Evolutionary conservation across 2,113 vertebrate species (phyloP), one percentile per base, ranked within the genome.

Genomic region (Leucosticte australis): DNA sequence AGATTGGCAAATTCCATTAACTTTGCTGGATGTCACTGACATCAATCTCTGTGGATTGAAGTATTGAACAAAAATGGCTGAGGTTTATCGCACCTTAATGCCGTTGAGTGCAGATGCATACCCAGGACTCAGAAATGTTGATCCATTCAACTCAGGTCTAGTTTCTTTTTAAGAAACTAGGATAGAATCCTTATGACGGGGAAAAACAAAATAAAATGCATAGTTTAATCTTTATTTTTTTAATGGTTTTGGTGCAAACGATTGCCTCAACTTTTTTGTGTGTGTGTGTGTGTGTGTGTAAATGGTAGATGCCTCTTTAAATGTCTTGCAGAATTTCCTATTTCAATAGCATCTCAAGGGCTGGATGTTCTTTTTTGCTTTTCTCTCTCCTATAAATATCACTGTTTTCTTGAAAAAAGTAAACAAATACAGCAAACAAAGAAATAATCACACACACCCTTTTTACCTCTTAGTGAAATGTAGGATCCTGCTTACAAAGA

Each of bases 361-460:
- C 1, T 71, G 6, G 3, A 33, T 59, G 2, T 31, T 42, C 1
- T 49, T 42, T 77, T 80, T 47, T 59, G 5, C 13, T 75, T 3
- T 84, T 71, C 11, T 60, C 2, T 50, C 6, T 15, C 7, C 7
- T 2, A 20, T 47, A 74, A 3, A 22, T 0, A 17, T 23, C 67
- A 5, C 2, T 74, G 7, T 22, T 89, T 87, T 42, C 60, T 69
- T 55, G 17, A 76, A 91, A 55, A 19, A 83, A 1, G 5, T 49
- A n/a, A 57, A 35, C 9, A n/a, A 47, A 49, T 49, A 57, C 11
- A 12, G 23, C 2, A 50, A 68, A 26, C 1, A 80, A 37, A 44
- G 0, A 63, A 65, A 27, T 2, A 26, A 24, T 3, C 21, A 9
- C 19, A 8, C 3, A 22, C 3, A 9, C 3, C 9, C 7, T 10